Conservation (phyloP, 2,888 invertebrate species). For the Pyrrhia umbra region DNA sequence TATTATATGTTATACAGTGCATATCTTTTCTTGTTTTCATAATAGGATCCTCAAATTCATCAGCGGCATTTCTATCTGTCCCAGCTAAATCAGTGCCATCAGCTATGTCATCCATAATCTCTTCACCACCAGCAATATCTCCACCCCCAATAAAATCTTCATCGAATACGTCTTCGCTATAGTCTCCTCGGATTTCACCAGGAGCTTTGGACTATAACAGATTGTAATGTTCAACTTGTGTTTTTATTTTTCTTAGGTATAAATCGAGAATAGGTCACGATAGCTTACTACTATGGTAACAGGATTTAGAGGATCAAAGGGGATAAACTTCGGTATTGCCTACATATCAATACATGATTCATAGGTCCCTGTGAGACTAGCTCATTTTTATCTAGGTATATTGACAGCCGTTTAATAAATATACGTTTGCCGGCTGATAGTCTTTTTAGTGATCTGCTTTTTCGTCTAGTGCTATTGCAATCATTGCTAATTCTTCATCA, state of each 20-base stretch:
- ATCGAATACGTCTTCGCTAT: constrained; percentile 25
- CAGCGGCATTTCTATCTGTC: constrained; percentile 18
- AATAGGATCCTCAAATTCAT: neutral
- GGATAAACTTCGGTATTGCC: too few species aligned
- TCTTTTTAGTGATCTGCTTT: too few species aligned
- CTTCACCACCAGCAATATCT: constrained; percentile 15
- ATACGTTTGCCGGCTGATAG: too few species aligned
- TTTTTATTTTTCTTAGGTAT: neutral
- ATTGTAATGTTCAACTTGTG: neutral
- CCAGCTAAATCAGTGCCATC: constrained; percentile 26
- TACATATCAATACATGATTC: too few species aligned
- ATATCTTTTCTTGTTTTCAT: constrained; percentile 26
- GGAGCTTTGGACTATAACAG: constrained; percentile 26
- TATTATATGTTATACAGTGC: constrained; percentile 65
- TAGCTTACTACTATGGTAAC: too few species aligned
- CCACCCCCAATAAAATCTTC: constrained; percentile 22
- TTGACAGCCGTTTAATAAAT: too few species aligned
- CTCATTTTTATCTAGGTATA: too few species aligned
- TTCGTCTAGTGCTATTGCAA: too few species aligned
- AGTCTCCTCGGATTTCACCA: neutral
- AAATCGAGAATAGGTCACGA: neutral
- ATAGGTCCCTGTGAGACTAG: too few species aligned
- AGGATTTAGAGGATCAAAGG: too few species aligned
- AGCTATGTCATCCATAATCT: constrained; percentile 1
- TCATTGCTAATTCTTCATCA: too few species aligned